phyloP scores from a whole-genome alignment of 2,888 invertebrate genomes.

The Bibio marci region DNA sequence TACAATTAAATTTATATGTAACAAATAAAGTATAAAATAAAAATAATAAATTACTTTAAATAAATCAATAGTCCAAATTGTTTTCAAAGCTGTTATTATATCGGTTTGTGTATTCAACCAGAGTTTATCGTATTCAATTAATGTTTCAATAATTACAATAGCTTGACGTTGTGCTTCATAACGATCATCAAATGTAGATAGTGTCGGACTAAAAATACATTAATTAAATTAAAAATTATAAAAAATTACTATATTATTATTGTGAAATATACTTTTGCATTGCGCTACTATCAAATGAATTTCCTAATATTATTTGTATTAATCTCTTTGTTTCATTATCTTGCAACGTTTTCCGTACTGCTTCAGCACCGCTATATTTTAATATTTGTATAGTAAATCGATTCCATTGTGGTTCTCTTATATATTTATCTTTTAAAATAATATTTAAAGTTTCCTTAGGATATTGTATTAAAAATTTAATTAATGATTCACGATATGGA shows the following conservation, averaged over 20 bases:
- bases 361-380: slow-evolving; percentile 61
- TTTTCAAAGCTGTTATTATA: slow-evolving; percentile 56
- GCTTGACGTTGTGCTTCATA: slow-evolving; percentile 75
- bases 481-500: slow-evolving; percentile 72
- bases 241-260: too few relatives aligned
- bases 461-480: slow-evolving; percentile 74
- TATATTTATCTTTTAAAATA: slow-evolving; percentile 61
- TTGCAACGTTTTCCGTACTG: slow-evolving; percentile 66
- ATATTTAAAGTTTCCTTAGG: slow-evolving; percentile 67
- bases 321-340: slow-evolving; percentile 15
- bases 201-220: slow-evolving; percentile 16
- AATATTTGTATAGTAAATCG: slow-evolving; percentile 67
- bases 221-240: too few relatives aligned
- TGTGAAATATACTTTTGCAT: slow-evolving; percentile 28
- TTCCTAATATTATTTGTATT: slow-evolving; percentile 20
- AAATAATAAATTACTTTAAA: slow-evolving; percentile 39
- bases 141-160: slow-evolving; percentile 58
- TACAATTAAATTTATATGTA: too few relatives aligned
- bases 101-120: slow-evolving; percentile 73
- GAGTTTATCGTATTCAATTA: slow-evolving; percentile 71
- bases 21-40: slow-evolving; percentile 17
- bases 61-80: slow-evolving; percentile 75
- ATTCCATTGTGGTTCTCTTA: slow-evolving; percentile 73
- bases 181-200: slow-evolving; percentile 32
- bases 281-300: slow-evolving; percentile 31